Evolutionary conservation across 1,140 invertebrate species (phyloP).

Genomic region (Rhagoletis pomonella): DNA sequence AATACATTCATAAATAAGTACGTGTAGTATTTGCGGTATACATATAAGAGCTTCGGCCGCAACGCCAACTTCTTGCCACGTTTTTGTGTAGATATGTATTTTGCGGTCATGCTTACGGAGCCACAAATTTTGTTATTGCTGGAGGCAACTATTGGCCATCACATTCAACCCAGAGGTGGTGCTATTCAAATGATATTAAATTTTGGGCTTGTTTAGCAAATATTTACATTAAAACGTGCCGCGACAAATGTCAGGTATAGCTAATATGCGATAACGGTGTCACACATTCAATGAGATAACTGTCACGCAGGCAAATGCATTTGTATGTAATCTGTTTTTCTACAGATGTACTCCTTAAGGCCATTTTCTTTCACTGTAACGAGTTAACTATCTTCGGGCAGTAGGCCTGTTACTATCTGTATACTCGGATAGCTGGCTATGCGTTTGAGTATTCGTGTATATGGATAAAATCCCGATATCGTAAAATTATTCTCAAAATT

Average conservation of each 20-base stretch:
- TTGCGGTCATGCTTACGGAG: neutral
- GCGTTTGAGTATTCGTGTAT: too few relatives aligned
- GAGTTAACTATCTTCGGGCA: too few relatives aligned
- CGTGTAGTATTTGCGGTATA: too few relatives aligned
- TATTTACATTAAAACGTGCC: neutral
- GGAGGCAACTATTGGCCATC: neutral
- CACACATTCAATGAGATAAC: neutral
- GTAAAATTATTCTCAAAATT: too few relatives aligned
- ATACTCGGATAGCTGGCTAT: too few relatives aligned
- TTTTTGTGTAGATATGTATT: neutral
- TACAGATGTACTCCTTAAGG: too few relatives aligned
- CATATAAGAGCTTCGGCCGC: too few relatives aligned
- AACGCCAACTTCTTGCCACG: neutral
- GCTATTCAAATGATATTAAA: neutral
- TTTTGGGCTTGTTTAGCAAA: neutral
- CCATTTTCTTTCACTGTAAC: too few relatives aligned
- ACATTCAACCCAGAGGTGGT: neutral
- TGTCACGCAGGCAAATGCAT: neutral
- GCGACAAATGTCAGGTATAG: neutral
- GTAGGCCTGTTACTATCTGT: too few relatives aligned
- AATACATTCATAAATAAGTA: too few relatives aligned
- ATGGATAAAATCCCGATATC: too few relatives aligned
- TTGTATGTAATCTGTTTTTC: neutral
- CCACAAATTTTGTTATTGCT: neutral
- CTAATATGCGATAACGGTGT: neutral